phyloP scores from a whole-genome alignment of 2,888 invertebrate species.

The Psylliodes chrysocephalus region DNA sequence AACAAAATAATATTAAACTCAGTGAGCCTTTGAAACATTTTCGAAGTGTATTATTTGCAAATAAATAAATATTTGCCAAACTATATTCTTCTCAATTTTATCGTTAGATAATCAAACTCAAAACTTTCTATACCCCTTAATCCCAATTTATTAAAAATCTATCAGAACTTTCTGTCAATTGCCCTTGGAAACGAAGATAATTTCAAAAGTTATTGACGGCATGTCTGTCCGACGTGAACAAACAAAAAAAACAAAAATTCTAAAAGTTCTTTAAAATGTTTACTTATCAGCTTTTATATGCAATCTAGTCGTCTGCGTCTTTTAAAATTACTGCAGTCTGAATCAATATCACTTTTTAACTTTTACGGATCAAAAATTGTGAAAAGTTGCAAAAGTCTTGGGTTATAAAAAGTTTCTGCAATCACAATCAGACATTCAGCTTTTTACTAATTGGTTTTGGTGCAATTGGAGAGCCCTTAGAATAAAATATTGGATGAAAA shows the following conservation, averaged over 20 bases:
- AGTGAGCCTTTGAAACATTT: too few relatives aligned
- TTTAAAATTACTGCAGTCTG: slow-evolving; percentile 3
- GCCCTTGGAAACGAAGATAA: background rate
- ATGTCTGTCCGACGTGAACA: background rate
- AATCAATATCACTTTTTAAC: slow-evolving; percentile 1
- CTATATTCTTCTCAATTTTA: too few relatives aligned
- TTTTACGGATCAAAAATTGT: slow-evolving; percentile 2
- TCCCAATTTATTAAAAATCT: too few relatives aligned
- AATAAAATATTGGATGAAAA: too few relatives aligned
- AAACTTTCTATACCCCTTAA: too few relatives aligned
- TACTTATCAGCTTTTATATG: slow-evolving; percentile 3
- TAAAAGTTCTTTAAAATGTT: slow-evolving; percentile 3
- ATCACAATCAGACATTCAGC: background rate
- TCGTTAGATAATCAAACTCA: background rate
- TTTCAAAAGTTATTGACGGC: background rate
- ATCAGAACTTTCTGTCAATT: background rate
- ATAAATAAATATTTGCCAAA: too few relatives aligned
- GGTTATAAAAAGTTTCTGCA: background rate
- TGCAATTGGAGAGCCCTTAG: too few relatives aligned
- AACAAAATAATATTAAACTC: too few relatives aligned
- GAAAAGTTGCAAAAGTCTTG: background rate
- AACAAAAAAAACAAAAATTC: background rate
- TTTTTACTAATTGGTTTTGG: too few relatives aligned
- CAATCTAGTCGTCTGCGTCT: background rate
- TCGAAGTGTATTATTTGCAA: too few relatives aligned